Percentiles rank a stretch among this genome's conserved stretches.
phyloP scores from a whole-genome alignment of 2,888 invertebrate species.

The Lycophotia porphyrea region DNA sequence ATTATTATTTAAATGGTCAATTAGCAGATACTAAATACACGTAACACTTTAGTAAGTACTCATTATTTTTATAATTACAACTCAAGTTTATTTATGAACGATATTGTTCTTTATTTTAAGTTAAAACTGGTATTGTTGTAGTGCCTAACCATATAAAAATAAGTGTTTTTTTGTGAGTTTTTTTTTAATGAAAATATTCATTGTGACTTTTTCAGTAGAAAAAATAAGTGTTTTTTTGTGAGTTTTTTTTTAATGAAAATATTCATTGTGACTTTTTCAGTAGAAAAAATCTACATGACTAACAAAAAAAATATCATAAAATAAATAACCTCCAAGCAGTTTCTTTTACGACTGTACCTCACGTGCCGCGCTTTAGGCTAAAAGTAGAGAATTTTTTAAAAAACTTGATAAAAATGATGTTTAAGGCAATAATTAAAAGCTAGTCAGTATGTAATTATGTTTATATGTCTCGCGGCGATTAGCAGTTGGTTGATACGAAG shows the following conservation, averaged over 20 bases:
- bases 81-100: not conserved
- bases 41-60: constrained; percentile 25
- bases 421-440: constrained; percentile 67
- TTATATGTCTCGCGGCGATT: constrained; percentile 64
- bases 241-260: not conserved
- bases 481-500: constrained; percentile 63
- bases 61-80: constrained; percentile 35
- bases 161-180: no score
- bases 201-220: not conserved
- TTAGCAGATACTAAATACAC: constrained; percentile 31
- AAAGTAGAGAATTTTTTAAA: constrained; percentile 47
- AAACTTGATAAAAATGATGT: constrained; percentile 64
- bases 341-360: constrained; percentile 43
- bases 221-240: not conserved
- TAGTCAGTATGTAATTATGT: constrained; percentile 60
- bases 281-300: not conserved
- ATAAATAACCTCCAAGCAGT: constrained; percentile 20
- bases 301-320: not conserved
- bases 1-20: constrained; percentile 40
- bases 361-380: constrained; percentile 64
- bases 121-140: not conserved
- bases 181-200: not conserved
- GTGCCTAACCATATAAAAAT: not conserved
- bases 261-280: not conserved
- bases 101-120: constrained; percentile 11